Percentiles rank a stretch among this genome's conserved stretches.
Evolutionary conservation across 2,888 invertebrate species (phyloP).

Genomic region (Nasonovia ribisnigri): DNA sequence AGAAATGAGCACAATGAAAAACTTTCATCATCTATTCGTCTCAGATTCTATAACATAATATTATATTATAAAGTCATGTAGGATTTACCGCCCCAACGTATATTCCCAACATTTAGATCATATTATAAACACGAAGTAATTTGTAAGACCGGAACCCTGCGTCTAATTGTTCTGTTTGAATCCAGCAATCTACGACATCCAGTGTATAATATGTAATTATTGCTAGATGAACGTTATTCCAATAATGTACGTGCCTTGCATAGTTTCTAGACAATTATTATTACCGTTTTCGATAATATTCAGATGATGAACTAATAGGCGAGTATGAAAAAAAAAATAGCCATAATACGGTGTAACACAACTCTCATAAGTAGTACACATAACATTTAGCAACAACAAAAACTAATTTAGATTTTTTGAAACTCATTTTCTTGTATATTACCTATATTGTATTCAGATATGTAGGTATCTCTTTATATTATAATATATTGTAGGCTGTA

Average conservation of each 20-base stretch:
- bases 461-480: background rate
- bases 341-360: background rate
- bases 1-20: conserved; percentile 1
- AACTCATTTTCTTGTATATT: background rate
- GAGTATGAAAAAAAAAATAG: conserved; percentile 6
- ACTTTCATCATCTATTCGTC: background rate
- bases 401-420: conserved; percentile 27
- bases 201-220: conserved; percentile 23
- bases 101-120: conserved; percentile 34
- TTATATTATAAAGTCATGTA: background rate
- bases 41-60: background rate
- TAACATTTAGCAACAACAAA: background rate
- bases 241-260: conserved; percentile 58
- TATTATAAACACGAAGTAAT: conserved; percentile 14
- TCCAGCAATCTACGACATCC: background rate
- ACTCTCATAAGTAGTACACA: too few relatives aligned
- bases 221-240: conserved; percentile 23
- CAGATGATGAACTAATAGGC: background rate
- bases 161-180: conserved; percentile 48
- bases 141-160: conserved; percentile 41
- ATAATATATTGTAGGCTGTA: background rate
- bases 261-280: conserved; percentile 31
- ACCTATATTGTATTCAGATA: background rate
- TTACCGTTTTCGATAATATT: conserved; percentile 1
- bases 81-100: background rate